Conservation (phyloP, 2,113 vertebrate genomes). For the Clupea harengus region DNA sequence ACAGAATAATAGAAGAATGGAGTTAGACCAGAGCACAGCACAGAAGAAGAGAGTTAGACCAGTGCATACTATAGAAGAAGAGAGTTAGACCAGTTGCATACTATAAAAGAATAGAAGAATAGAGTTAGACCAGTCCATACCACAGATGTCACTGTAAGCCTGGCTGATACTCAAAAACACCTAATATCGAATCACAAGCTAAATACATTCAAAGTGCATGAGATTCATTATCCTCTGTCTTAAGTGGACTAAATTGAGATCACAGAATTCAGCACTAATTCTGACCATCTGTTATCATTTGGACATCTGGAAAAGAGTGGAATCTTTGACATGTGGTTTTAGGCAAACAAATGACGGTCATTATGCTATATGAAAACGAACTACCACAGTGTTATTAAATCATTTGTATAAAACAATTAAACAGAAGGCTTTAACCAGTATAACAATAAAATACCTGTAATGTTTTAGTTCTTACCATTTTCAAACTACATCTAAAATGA, state of each 20-base stretch:
- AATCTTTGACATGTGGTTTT: conserved; percentile 3
- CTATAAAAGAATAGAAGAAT: no score
- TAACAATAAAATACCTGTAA: not conserved
- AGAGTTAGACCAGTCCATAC: not conserved
- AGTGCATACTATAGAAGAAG: no score
- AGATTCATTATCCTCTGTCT: not conserved
- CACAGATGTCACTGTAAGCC: not conserved
- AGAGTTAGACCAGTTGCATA: no score
- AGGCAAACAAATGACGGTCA: conserved; percentile 14
- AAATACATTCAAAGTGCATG: not conserved
- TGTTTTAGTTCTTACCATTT: not conserved
- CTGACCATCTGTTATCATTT: conserved; percentile 28
- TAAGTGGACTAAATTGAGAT: conserved; percentile 4
- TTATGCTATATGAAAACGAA: not conserved
- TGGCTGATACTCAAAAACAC: not conserved
- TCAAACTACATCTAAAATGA: not conserved
- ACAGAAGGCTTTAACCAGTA: not conserved
- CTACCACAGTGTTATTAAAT: conserved; percentile 14
- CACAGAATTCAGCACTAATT: conserved; percentile 11
- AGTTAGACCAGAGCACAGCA: no score
- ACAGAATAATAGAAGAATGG: no score
- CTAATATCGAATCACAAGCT: not conserved
- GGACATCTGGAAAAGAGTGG: conserved; percentile 21
- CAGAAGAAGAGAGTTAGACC: no score
- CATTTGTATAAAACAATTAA: conserved; percentile 14